Conservation (phyloP, 64 coral and sea anemone species). For the Platygyra sinensis region DNA sequence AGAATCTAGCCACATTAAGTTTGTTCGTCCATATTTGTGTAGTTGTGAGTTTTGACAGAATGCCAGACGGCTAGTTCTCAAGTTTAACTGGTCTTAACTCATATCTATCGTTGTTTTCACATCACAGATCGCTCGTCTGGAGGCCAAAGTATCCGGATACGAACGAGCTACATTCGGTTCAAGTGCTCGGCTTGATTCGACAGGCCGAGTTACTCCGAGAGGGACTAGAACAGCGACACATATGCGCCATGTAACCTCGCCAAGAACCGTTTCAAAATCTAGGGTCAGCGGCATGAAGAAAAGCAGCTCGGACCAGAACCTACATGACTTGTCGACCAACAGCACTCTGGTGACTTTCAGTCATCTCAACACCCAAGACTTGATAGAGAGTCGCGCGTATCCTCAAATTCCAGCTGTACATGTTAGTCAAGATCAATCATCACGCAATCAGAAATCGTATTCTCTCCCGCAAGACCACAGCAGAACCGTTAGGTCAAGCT, state of each 20-base stretch:
- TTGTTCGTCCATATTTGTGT: no score
- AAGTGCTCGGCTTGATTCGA: constrained; percentile 42
- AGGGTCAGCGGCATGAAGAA: constrained; percentile 63
- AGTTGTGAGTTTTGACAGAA: no score
- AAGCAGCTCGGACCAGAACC: constrained; percentile 63
- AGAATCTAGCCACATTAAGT: no score
- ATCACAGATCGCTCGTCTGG: constrained; percentile 81
- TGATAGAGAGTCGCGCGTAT: constrained; percentile 2
- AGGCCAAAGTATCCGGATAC: constrained; percentile 97
- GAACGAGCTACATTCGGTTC: constrained; percentile 94
- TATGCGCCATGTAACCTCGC: constrained; percentile 86
- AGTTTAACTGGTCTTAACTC: neutral
- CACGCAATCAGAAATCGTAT: constrained; percentile 16
- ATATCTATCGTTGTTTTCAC: neutral
- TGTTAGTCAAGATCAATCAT: constrained; percentile 28
- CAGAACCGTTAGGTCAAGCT: constrained; percentile 33
- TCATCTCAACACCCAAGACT: neutral
- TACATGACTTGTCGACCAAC: constrained; percentile 15
- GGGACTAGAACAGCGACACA: constrained; percentile 39
- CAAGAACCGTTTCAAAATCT: constrained; percentile 55
- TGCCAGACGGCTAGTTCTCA: no score
- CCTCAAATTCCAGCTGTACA: constrained; percentile 1
- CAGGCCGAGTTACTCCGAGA: constrained; percentile 12
- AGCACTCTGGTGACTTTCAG: constrained; percentile 9
- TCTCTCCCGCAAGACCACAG: constrained; percentile 11